These are phyloP conservation scores for Clytia hemisphaerica DNA, from an alignment of 30 jellyfish, hydroid and myxozoan genomes.

Conservation along the genomic window DNA sequence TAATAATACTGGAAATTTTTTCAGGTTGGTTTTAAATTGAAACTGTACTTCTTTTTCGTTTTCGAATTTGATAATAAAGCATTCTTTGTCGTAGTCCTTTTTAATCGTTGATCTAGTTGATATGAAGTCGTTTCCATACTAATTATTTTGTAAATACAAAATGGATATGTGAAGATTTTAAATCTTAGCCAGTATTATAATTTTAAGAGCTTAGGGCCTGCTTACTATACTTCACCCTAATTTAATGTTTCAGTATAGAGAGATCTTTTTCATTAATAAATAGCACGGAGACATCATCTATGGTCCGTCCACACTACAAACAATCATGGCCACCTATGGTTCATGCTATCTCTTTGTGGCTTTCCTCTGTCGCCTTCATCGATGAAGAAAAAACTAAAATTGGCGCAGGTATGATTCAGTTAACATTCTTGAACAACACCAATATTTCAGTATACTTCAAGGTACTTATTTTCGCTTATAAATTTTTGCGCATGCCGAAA, in stretches of 20 bases:
- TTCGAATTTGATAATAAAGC: too few species aligned
- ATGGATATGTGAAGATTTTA: too few species aligned
- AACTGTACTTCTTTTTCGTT: too few species aligned
- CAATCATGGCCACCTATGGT: conserved; percentile 91
- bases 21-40: conserved; percentile 52
- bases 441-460: not conserved
- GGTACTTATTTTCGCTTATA: not conserved
- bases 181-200: too few species aligned
- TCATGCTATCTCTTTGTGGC: conserved; percentile 84
- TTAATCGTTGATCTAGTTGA: too few species aligned
- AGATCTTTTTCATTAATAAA: not conserved
- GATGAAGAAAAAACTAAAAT: conserved; percentile 46
- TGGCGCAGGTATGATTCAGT: conserved; percentile 76
- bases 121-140: too few species aligned
- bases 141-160: too few species aligned
- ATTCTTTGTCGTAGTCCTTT: too few species aligned
- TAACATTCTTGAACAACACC: not conserved
- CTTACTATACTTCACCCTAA: not conserved
- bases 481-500: not conserved
- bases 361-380: conserved; percentile 52
- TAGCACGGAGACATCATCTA: conserved; percentile 69
- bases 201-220: too few species aligned
- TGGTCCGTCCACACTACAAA: conserved; percentile 84
- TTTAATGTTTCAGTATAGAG: too few species aligned
- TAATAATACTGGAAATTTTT: conserved; percentile 67